Evolutionary conservation across 2,888 invertebrate species (phyloP).

Genomic region (Parochlus steinenii): DNA sequence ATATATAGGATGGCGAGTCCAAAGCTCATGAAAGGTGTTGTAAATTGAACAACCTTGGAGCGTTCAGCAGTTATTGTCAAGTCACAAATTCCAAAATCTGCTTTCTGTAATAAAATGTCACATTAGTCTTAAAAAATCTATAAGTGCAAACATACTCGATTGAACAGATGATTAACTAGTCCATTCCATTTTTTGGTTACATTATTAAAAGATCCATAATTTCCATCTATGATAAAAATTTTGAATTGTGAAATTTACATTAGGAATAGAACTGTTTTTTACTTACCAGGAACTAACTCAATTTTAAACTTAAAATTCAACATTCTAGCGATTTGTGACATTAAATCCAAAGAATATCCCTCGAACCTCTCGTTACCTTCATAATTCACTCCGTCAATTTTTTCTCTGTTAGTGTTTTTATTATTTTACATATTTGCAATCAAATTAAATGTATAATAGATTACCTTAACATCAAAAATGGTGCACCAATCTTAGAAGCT

Average conservation of each 20-base stretch:
- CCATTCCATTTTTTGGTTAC: slow-evolving; percentile 17
- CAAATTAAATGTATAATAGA: too few species aligned
- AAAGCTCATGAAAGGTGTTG: slow-evolving; percentile 87
- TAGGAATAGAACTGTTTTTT: slow-evolving; percentile 5
- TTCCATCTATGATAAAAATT: too few species aligned
- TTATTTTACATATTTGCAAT: too few species aligned
- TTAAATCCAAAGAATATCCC: slow-evolving; percentile 36
- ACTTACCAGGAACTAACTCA: slow-evolving; percentile 15
- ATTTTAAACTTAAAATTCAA: slow-evolving; percentile 19
- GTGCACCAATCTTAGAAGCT: slow-evolving; percentile 9
- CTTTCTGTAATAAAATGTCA: slow-evolving; percentile 65
- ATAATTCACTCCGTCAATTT: not conserved
- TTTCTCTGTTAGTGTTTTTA: not conserved
- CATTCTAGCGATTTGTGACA: slow-evolving; percentile 31
- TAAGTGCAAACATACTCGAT: too few species aligned
- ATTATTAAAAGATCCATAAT: slow-evolving; percentile 15
- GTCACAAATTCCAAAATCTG: slow-evolving; percentile 80
- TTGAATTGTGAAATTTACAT: not conserved
- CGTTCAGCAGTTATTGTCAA: slow-evolving; percentile 79
- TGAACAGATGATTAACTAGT: slow-evolving; percentile 13
- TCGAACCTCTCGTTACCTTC: slow-evolving; percentile 31
- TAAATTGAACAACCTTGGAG: slow-evolving; percentile 68
- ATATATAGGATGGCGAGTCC: slow-evolving; percentile 80
- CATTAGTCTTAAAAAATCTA: too few species aligned
- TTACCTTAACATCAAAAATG: slow-evolving; percentile 12